Base-by-base conservation (phyloP, 2,888 invertebrate genomes). In the Tholera decimalis region DNA sequence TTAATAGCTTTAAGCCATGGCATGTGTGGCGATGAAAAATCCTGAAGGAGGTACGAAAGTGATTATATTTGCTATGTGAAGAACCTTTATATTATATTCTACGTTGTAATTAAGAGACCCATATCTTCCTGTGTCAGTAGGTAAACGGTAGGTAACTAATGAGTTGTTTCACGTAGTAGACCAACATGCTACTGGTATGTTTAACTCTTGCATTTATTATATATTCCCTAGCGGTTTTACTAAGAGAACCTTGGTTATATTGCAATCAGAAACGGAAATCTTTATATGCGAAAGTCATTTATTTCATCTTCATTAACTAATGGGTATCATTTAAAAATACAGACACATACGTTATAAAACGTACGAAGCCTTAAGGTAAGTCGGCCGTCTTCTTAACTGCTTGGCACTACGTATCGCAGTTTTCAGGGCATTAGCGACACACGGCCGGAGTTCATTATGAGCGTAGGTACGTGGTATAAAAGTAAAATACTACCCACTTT, bases 1-100 rank as follows among this genome's bases (percentile, higher is more conserved):
- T 88, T 86, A 89, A 92, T 90, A 82, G 83, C 74, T 81, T 70
- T 75, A 79, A 71, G 81, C 73, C 77, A 81, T 80, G 78, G 64
- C 76, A 81, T 83, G 62, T 82, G 72, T 74, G 67, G 55, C 71
- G 61, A 58, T 47, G 70, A 69, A 79, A 72, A 80, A 69, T 71
- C 46, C 61, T 66, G 62, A 64, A 64, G 57, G 59, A 57, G 64
- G 69, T 73, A 53, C 46, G 37, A 15, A 44, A 30, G 39, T 70
- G 60, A 67, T 67, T 57, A 57, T 54, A 70, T 56, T 54, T 54
- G 54, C 51, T 53, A 20, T 53, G 39, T 58, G 37, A 39, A 50
- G 24, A 20, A 41, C 62, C 54, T 44, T 62, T 68, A 62, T 44
- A 50, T 55, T 44, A 50, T 55, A 50, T 44, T 50, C 54, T 24